A percentile compares a stretch with the other conserved stretches of the same genome.
Conservation (phyloP, 92 coral and sea anemone genomes). For the Scolanthus callimorphus region DNA sequence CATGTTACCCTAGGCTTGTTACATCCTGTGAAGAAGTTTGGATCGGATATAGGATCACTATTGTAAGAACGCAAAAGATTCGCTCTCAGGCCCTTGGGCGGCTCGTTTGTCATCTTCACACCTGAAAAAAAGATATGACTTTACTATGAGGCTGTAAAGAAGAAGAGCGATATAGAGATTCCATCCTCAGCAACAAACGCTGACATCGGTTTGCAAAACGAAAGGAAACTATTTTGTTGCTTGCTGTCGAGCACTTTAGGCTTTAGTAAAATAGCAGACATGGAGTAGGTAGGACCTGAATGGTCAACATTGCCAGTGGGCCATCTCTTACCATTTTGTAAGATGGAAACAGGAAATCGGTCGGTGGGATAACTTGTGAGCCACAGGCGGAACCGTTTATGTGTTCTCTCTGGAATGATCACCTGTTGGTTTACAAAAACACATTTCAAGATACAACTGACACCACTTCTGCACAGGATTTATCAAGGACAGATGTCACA, state of each 20-base stretch:
- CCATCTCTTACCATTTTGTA: constrained; percentile 82
- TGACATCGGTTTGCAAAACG: too few species aligned
- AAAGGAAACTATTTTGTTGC: too few species aligned
- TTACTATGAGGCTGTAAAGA: neutral
- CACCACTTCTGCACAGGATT: too few species aligned
- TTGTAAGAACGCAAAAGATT: constrained; percentile 85
- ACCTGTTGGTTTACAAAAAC: too few species aligned
- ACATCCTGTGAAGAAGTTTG: constrained; percentile 86
- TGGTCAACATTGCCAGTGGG: too few species aligned
- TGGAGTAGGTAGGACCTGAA: too few species aligned
- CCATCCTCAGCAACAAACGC: too few species aligned
- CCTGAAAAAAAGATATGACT: constrained; percentile 33
- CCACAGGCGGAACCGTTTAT: constrained; percentile 88
- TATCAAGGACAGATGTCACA: too few species aligned
- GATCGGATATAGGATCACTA: constrained; percentile 94
- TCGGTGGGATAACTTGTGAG: constrained; percentile 94
- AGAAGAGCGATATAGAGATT: too few species aligned
- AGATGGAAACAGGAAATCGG: constrained; percentile 88
- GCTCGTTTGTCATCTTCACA: constrained; percentile 98
- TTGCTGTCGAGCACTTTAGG: too few species aligned
- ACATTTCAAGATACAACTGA: too few species aligned
- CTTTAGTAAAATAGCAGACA: too few species aligned
- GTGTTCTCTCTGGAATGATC: constrained; percentile 87
- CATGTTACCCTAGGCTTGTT: constrained; percentile 64
- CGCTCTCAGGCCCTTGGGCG: constrained; percentile 96